Evolutionary conservation across 2,797 vertebrate genomes (phyloP), one percentile per base, ranked within the genome.

Genomic region (Spheniscus humboldti): DNA sequence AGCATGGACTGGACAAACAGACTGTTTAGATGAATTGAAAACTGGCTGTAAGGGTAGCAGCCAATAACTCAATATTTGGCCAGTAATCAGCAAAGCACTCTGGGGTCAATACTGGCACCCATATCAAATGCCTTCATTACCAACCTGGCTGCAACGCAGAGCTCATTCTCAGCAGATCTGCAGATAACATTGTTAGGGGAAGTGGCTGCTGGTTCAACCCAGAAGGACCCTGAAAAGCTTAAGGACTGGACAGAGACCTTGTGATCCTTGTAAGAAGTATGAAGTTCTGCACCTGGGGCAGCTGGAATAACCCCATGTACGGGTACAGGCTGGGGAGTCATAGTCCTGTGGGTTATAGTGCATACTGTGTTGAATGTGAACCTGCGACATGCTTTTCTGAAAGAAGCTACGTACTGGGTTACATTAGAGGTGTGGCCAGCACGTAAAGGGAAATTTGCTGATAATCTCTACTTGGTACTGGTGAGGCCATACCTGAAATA

Each of bases 321-420:
- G 2, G 48, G 75, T 50, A 22, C 24, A 22, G 77, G 57, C 35
- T 55, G 52, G 60, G 69, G 68, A 74, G 50, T 37, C 48, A 62
- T n/a, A 41, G 1, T 56, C 43, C 76, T 50, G 47, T 59, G 39
- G 13, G 39, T 63, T 52, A 22, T 24, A 48, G 50, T 4, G 3
- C 33, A 41, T 23, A 1, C 9, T 0, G 0, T 50, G 9, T 20
- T 55, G 59, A 68, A 66, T 4, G 27, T 35, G 59, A 92, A 27
- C 25, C 9, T 14, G 3, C 0, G 1, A 13, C 43, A 4, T 2
- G 14, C 20, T 33, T 20, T 75, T 39, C 57, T 55, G 72, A 41
- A 72, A 50, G 37, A 53, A 78, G 28, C 7, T 23, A 39, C 9
- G 1, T 33, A 8, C 45, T 28, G 45, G 20, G 8, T 13, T 69